A percentile compares a stretch with the other conserved stretches of the same genome.
Conservation (phyloP, 2,888 invertebrate genomes). For the Drosophila phalerata region DNA sequence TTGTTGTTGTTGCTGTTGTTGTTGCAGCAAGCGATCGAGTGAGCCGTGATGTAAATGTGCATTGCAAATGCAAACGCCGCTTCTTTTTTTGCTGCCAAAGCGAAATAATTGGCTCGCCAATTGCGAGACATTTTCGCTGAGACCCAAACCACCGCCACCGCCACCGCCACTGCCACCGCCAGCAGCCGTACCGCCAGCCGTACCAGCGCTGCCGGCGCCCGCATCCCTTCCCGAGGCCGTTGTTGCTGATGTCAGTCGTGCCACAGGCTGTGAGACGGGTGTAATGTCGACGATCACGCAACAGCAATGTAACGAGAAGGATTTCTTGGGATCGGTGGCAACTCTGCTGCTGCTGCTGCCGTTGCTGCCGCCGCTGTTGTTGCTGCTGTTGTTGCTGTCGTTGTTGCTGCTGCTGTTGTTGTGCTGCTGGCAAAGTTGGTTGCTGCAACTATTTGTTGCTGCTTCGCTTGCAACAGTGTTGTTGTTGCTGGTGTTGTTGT, state of each 20-base stretch:
- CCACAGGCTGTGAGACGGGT: conserved; percentile 85
- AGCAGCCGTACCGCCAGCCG: conserved; percentile 55
- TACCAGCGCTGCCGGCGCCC: conserved; percentile 73
- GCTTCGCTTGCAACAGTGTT: neutral
- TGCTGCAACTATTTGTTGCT: neutral
- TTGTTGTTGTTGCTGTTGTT: conserved; percentile 72
- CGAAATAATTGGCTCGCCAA: conserved; percentile 85
- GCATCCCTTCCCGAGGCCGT: conserved; percentile 86
- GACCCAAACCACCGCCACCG: conserved; percentile 77
- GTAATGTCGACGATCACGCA: conserved; percentile 86
- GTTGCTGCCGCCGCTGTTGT: conserved; percentile 45
- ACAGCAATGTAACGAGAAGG: conserved; percentile 86
- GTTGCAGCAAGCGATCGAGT: conserved; percentile 83
- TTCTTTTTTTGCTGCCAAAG: conserved; percentile 84
- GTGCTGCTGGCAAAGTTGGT: conserved; percentile 3
- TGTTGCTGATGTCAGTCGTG: conserved; percentile 85
- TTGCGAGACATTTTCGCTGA: conserved; percentile 84
- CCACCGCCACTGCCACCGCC: conserved; percentile 65
- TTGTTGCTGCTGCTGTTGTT: conserved; percentile 1
- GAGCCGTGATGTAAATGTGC: conserved; percentile 85
- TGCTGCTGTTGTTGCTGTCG: neutral
- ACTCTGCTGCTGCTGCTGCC: conserved; percentile 62
- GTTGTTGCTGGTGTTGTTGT: conserved; percentile 16
- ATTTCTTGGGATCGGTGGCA: conserved; percentile 85
- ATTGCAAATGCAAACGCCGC: conserved; percentile 85